These are phyloP conservation scores for Oriolus oriolus DNA, from an alignment of 2,113 vertebrate genomes.

Conservation along the genomic window DNA sequence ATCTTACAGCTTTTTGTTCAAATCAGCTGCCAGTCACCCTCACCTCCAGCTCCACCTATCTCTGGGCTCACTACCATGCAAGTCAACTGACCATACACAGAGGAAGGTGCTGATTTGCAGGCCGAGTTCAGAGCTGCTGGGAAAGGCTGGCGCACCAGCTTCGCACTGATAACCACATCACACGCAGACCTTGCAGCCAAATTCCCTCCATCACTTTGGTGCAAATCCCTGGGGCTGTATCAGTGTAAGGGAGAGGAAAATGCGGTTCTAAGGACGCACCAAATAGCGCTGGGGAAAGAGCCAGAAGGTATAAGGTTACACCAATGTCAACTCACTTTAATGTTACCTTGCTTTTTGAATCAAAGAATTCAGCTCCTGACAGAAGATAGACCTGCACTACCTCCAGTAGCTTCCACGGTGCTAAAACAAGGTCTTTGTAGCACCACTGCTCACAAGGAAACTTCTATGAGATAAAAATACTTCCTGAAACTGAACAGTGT, in stretches of 20 bases:
- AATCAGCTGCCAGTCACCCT: neutral
- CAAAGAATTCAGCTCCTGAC: neutral
- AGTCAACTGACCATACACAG: neutral
- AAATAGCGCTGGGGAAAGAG: neutral
- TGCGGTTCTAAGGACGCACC: neutral
- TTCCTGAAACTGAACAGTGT: conserved; percentile 33
- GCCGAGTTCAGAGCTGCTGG: neutral
- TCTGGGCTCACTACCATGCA: rapidly evolving
- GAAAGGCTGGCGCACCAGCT: neutral
- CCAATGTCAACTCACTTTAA: neutral
- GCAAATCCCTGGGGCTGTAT: conserved; percentile 1
- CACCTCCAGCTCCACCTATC: neutral
- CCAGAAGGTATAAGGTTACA: conserved; percentile 3
- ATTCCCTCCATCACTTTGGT: neutral
- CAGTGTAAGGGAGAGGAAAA: neutral
- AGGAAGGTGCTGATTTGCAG: neutral
- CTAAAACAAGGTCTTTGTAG: neutral
- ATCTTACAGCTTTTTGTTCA: neutral
- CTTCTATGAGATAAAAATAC: conserved; percentile 24
- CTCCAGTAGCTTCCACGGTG: neutral
- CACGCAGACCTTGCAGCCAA: neutral
- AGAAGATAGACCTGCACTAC: conserved; percentile 14
- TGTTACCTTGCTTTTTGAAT: neutral
- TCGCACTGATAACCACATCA: neutral
- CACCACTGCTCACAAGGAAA: neutral